A percentile compares a stretch with the other conserved stretches of the same genome.
Evolutionary conservation across 2,888 invertebrate species (phyloP).

Genomic region (Caprella mutica): DNA sequence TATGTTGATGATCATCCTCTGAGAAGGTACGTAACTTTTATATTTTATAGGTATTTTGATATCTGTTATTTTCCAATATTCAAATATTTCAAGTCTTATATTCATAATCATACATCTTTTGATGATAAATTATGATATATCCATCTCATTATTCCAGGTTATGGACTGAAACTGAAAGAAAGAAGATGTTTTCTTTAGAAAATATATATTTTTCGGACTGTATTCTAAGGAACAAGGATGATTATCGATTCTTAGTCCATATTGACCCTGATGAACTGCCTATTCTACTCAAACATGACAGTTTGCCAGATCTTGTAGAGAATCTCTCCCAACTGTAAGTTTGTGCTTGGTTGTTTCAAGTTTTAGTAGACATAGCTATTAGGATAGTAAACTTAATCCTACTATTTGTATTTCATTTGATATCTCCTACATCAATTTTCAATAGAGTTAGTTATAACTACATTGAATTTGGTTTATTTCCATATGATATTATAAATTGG

Average conservation of each 20-base stretch:
- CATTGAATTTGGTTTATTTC: no score
- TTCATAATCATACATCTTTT: no score
- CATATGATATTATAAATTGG: no score
- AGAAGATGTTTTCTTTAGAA: conserved; percentile 6
- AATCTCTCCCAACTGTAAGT: neutral
- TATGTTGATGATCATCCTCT: conserved; percentile 10
- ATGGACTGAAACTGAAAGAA: conserved; percentile 1
- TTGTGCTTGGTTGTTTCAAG: neutral
- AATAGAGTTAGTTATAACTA: no score
- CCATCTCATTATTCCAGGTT: no score
- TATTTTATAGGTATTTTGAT: neutral
- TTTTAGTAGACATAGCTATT: neutral
- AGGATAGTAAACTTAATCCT: no score
- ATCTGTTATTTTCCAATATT: neutral
- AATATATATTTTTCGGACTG: conserved; percentile 15
- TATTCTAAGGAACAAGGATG: conserved; percentile 7
- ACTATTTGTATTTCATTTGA: no score
- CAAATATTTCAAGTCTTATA: no score
- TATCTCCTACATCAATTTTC: no score
- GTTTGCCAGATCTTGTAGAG: neutral
- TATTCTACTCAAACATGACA: neutral
- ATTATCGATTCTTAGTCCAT: conserved; percentile 5
- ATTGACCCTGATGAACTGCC: conserved; percentile 15
- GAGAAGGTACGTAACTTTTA: conserved; percentile 1
- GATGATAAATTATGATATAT: no score